Conservation (phyloP, 2,888 invertebrate species). For the Acronicta leporina region DNA sequence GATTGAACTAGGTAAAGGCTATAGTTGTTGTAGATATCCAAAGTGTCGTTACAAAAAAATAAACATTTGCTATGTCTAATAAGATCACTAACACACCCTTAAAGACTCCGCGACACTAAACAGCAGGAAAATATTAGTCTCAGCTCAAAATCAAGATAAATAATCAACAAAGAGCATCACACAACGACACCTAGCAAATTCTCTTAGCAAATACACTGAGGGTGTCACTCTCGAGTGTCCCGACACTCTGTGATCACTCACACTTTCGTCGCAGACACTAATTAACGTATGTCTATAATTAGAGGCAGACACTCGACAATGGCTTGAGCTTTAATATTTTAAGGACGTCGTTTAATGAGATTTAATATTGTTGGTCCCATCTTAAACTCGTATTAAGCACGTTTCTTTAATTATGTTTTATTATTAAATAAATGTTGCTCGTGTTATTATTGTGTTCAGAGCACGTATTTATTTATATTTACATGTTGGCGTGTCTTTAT, state of each 20-base stretch:
- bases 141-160: constrained; percentile 30
- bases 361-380: constrained; percentile 55
- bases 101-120: neutral
- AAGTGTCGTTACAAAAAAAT: too few species aligned
- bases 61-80: too few species aligned
- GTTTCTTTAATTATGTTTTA: constrained; percentile 49
- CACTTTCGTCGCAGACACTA: constrained; percentile 68
- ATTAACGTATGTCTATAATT: constrained; percentile 69
- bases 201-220: constrained; percentile 37
- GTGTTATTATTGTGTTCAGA: constrained; percentile 4
- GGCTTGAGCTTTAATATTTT: constrained; percentile 62
- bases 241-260: constrained; percentile 64
- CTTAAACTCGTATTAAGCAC: constrained; percentile 48
- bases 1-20: too few species aligned
- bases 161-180: constrained; percentile 42
- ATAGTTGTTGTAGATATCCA: too few species aligned
- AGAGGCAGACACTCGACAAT: constrained; percentile 71
- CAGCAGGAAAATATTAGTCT: constrained; percentile 20
- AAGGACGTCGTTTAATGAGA: constrained; percentile 59
- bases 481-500: constrained; percentile 19
- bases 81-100: neutral
- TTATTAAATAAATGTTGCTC: constrained; percentile 36
- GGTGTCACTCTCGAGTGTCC: constrained; percentile 45
- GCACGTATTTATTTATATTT: constrained; percentile 15
- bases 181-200: constrained; percentile 30